These are phyloP conservation scores for Venturia canescens DNA, from an alignment of 1,140 invertebrate species.

Conservation along the genomic window DNA sequence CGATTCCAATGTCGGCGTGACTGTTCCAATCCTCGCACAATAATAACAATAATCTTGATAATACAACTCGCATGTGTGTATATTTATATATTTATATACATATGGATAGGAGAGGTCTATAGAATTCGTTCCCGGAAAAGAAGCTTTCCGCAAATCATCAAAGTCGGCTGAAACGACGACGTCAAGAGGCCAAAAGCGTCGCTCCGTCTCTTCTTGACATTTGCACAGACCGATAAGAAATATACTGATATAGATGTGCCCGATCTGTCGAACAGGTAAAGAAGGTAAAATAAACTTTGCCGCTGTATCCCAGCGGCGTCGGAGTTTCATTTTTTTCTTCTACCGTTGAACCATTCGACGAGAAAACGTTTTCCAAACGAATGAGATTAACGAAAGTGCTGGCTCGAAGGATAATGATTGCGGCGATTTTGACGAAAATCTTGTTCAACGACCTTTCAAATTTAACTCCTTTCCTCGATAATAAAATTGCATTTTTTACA, in stretches of 20 bases:
- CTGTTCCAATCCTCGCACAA: constrained; percentile 13
- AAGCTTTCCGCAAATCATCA: constrained; percentile 42
- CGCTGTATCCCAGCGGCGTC: neutral
- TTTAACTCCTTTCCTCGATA: no score
- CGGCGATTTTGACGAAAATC: no score
- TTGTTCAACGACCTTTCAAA: no score
- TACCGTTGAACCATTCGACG: no score
- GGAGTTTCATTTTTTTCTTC: no score
- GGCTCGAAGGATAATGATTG: no score
- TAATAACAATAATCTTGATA: neutral
- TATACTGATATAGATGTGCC: constrained; percentile 22
- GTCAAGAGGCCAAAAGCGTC: constrained; percentile 11
- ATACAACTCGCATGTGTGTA: neutral
- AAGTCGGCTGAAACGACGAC: constrained; percentile 36
- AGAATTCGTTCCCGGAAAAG: constrained; percentile 36
- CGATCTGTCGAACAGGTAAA: constrained; percentile 36
- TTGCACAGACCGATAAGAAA: constrained; percentile 38
- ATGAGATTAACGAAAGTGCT: no score
- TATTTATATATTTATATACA: neutral
- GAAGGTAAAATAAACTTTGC: constrained; percentile 16
- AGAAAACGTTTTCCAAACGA: no score
- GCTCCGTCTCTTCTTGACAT: constrained; percentile 25
- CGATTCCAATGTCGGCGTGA: constrained; percentile 21
- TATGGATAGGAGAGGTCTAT: constrained; percentile 3
- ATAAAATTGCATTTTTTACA: no score